Percentiles rank a stretch among this genome's conserved stretches.
Evolutionary conservation across 1,140 invertebrate genomes (phyloP).

Genomic region (Heliconius himera): DNA sequence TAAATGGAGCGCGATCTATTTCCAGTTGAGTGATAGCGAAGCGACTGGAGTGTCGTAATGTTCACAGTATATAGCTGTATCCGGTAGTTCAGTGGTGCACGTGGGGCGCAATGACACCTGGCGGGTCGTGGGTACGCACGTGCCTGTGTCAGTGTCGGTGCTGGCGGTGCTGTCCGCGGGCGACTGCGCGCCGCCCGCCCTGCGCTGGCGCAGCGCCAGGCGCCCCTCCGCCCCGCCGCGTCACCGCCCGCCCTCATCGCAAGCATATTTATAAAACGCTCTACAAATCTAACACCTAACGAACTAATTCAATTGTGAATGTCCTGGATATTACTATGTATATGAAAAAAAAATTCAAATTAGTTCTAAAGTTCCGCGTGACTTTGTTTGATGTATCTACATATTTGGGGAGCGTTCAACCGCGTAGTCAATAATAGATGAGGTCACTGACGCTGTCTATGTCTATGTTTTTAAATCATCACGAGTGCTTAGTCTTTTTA

Average conservation of each 20-base stretch:
- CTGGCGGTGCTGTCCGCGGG: not conserved
- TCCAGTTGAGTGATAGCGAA: conserved; percentile 5
- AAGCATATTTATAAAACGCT: conserved; percentile 19
- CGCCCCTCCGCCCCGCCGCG: conserved; percentile 4
- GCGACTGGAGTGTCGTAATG: conserved; percentile 7
- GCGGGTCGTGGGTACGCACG: not conserved
- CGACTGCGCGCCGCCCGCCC: conserved; percentile 10
- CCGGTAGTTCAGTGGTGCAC: conserved; percentile 8
- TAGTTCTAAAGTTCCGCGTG: conserved; percentile 9
- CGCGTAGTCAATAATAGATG: conserved; percentile 40
- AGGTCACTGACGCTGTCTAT: conserved; percentile 47
- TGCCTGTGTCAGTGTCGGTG: not conserved
- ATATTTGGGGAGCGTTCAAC: conserved; percentile 48
- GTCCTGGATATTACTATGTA: not conserved
- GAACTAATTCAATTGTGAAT: not conserved
- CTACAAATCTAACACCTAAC: not conserved
- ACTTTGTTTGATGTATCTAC: conserved; percentile 19
- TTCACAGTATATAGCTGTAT: not conserved
- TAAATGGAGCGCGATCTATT: conserved; percentile 27
- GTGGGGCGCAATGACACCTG: conserved; percentile 7
- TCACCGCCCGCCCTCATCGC: not conserved
- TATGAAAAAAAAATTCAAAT: not conserved
- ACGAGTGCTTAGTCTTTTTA: not conserved
- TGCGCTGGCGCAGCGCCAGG: conserved; percentile 28
- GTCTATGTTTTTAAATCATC: conserved; percentile 20